A percentile compares a stretch with the other conserved stretches of the same genome.
Conservation (phyloP, 2,113 vertebrate species). For the Coryphaenoides rupestris region DNA sequence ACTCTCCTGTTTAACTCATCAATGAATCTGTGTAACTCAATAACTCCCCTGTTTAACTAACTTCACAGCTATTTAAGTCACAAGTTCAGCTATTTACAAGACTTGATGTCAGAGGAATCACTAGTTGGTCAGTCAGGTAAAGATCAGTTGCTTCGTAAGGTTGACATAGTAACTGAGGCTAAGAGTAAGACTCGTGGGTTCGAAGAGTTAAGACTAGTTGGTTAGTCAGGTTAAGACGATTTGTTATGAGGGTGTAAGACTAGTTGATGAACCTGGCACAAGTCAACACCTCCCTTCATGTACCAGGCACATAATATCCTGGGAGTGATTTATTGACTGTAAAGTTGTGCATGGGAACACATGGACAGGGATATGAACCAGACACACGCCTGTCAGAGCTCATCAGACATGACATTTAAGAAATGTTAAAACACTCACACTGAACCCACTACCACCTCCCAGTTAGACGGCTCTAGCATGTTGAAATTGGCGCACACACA, state of each 20-base stretch:
- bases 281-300: slow-evolving; percentile 70
- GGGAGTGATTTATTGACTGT: slow-evolving; percentile 60
- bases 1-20: too few relatives aligned
- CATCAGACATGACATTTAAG: slow-evolving; percentile 39
- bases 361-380: slow-evolving; percentile 59
- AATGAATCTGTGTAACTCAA: too few relatives aligned
- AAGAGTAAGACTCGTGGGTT: too few relatives aligned
- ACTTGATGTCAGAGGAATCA: too few relatives aligned
- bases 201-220: too few relatives aligned
- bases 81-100: not conserved
- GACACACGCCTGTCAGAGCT: slow-evolving; percentile 69
- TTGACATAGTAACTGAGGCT: too few relatives aligned
- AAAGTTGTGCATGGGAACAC: slow-evolving; percentile 58
- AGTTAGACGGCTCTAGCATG: slow-evolving; percentile 57
- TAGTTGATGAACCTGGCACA: slow-evolving; percentile 71
- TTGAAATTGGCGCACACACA: slow-evolving; percentile 53
- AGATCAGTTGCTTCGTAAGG: too few relatives aligned
- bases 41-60: too few relatives aligned
- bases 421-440: slow-evolving; percentile 38
- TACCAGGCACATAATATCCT: slow-evolving; percentile 77
- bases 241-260: too few relatives aligned
- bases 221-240: too few relatives aligned
- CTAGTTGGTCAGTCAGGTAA: too few relatives aligned
- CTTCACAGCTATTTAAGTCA: too few relatives aligned
- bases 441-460: slow-evolving; percentile 66